Evolutionary conservation across 2,888 invertebrate genomes (phyloP).

Genomic region (Archips xylosteana): DNA sequence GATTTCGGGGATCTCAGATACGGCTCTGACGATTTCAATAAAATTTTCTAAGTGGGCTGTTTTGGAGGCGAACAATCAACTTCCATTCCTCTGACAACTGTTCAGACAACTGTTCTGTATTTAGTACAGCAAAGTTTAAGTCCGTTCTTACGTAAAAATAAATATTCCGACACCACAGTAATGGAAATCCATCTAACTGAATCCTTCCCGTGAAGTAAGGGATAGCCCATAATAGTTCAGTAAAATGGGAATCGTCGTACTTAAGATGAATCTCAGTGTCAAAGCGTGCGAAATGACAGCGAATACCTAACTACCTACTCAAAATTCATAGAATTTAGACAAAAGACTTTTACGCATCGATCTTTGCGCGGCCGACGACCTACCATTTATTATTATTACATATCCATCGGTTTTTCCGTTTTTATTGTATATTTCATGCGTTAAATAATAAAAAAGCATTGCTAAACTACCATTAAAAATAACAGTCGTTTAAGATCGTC

Average conservation of each 20-base stretch:
- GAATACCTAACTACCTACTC: conserved; percentile 9
- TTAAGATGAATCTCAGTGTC: conserved; percentile 15
- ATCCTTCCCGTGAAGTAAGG: background rate
- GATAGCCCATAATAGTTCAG: conserved; percentile 8
- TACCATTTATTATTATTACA: background rate
- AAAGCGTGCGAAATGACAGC: background rate
- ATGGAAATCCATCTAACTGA: conserved; percentile 3
- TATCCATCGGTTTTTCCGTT: background rate
- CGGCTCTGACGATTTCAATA: too few relatives aligned
- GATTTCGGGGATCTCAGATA: too few relatives aligned
- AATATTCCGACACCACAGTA: background rate
- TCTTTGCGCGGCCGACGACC: background rate
- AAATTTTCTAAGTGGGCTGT: too few relatives aligned
- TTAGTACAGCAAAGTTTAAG: too few relatives aligned
- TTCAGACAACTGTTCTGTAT: too few relatives aligned
- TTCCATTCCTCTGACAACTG: too few relatives aligned
- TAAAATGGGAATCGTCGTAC: conserved; percentile 9
- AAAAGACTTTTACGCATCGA: background rate
- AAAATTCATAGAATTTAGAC: conserved; percentile 26
- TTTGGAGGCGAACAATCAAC: too few relatives aligned
- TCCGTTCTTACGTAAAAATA: background rate
- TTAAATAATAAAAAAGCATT: background rate
- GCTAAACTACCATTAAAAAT: too few relatives aligned
- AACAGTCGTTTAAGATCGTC: too few relatives aligned
- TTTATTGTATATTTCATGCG: background rate